Percentiles rank a stretch among this genome's conserved stretches.
Evolutionary conservation across 2,888 invertebrate genomes (phyloP).

Genomic region (Lasiommata megera): DNA sequence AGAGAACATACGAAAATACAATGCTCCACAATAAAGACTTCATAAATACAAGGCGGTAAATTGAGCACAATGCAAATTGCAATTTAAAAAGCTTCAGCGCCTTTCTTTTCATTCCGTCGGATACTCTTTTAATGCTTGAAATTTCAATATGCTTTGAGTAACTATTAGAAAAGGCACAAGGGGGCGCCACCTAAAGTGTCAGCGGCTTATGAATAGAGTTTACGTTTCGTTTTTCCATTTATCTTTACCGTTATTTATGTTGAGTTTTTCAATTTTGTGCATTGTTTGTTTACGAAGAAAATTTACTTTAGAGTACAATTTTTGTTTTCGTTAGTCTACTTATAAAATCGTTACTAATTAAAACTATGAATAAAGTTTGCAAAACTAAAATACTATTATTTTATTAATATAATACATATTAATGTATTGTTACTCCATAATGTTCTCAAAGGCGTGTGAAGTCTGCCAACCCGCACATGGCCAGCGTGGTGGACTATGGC

Average conservation of each 20-base stretch:
- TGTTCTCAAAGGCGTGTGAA: too few species aligned
- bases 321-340: too few species aligned
- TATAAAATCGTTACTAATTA: too few species aligned
- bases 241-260: background rate
- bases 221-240: background rate
- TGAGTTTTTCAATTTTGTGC: background rate
- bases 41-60: conserved; percentile 31
- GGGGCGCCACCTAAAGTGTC: background rate
- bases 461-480: too few species aligned
- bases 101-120: conserved; percentile 34
- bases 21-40: background rate
- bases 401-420: too few species aligned
- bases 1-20: background rate
- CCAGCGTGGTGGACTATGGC: too few species aligned
- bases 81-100: conserved; percentile 39
- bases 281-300: too few species aligned
- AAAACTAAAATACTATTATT: too few species aligned
- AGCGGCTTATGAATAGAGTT: background rate
- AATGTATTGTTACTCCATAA: too few species aligned
- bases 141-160: conserved; percentile 41
- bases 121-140: conserved; percentile 42
- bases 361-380: too few species aligned
- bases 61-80: conserved; percentile 44
- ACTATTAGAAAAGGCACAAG: conserved; percentile 8
- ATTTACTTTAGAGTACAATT: too few species aligned